Evolutionary conservation across 2,797 vertebrate genomes (phyloP).

Genomic region (Myiotriccus ornatus): DNA sequence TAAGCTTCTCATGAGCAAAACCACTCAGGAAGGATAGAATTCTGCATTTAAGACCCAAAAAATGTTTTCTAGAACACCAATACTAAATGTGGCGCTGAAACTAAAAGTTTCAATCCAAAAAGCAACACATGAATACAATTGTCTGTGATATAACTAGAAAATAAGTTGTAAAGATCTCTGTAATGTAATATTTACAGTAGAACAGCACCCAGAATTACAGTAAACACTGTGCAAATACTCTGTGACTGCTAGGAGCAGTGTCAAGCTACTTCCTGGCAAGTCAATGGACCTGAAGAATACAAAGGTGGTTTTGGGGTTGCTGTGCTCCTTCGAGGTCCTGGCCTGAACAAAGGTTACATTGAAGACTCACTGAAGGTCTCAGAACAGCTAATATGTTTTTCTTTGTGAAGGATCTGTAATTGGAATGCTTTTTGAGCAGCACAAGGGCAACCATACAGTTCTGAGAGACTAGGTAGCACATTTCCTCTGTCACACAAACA

Average conservation of each 20-base stretch:
- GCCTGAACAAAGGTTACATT: neutral
- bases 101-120: neutral
- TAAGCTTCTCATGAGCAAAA: neutral
- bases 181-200: neutral
- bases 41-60: neutral
- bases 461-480: neutral
- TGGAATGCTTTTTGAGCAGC: neutral
- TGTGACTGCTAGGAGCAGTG: neutral
- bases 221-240: neutral
- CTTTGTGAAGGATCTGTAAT: neutral
- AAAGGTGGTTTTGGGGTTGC: neutral
- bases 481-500: constrained; percentile 28
- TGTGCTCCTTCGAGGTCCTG: neutral
- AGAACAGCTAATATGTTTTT: neutral
- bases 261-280: neutral
- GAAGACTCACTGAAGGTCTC: neutral
- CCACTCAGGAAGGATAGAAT: neutral
- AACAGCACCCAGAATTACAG: neutral
- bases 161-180: neutral
- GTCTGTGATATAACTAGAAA: neutral
- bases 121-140: neutral
- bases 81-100: neutral
- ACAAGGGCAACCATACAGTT: neutral
- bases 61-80: neutral
- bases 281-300: neutral